Evolutionary conservation across 2,113 vertebrate genomes (phyloP).

Genomic region (Morphnarchus princeps): DNA sequence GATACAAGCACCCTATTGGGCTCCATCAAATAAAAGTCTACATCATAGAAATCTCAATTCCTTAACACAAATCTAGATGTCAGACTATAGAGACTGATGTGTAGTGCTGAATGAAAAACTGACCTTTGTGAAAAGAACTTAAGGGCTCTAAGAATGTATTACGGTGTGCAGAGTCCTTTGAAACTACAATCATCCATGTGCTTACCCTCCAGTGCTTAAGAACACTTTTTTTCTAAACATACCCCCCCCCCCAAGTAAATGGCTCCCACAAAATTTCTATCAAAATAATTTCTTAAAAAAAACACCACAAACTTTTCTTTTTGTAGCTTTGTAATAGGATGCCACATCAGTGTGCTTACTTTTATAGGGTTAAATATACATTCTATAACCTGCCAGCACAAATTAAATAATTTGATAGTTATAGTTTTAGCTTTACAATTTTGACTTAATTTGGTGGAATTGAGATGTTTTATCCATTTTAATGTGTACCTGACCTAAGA

Average conservation of each 20-base stretch:
- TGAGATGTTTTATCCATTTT: not conserved
- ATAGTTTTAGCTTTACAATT: not conserved
- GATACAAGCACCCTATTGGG: slow-evolving; percentile 14
- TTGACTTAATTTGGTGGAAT: not conserved
- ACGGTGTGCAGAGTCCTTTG: not conserved
- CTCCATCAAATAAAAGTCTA: slow-evolving; percentile 10
- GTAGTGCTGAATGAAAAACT: not conserved
- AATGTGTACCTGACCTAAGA: not conserved
- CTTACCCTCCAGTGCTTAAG: not conserved
- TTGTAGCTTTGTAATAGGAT: not conserved
- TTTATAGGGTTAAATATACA: not conserved
- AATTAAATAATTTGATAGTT: not conserved
- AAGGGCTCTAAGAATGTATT: not conserved
- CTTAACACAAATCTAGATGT: not conserved
- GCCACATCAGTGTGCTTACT: not conserved
- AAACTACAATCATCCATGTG: not conserved
- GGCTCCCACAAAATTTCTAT: not conserved
- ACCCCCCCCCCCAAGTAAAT: not conserved
- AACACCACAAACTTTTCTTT: not conserved
- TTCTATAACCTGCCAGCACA: not conserved
- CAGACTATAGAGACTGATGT: not conserved
- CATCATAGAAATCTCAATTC: not conserved
- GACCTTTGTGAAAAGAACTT: not conserved
- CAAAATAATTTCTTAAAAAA: not conserved
- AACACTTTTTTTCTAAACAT: not conserved